These are phyloP conservation scores for Betta splendens DNA, from an alignment of 2,797 vertebrate genomes.

Conservation along the genomic window DNA sequence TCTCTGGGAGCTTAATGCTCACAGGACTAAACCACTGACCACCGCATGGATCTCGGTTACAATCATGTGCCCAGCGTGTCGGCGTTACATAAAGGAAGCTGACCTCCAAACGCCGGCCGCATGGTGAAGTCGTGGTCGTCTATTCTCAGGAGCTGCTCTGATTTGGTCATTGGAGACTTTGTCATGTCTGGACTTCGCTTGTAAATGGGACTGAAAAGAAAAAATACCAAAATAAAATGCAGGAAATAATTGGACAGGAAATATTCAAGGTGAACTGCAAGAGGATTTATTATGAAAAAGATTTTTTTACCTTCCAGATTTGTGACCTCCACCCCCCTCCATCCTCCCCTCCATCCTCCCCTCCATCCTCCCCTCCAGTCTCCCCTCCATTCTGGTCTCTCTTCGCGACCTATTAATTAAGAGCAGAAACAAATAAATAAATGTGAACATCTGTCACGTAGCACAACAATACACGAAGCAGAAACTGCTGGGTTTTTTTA, in stretches of 20 bases:
- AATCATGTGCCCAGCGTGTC: neutral
- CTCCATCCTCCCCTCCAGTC: no score
- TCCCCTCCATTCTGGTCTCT: constrained; percentile 73
- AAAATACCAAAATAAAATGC: neutral
- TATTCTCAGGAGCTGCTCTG: constrained; percentile 96
- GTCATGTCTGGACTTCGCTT: constrained; percentile 96
- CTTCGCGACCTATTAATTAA: constrained; percentile 69
- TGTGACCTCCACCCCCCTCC: constrained; percentile 58
- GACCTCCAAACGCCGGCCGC: constrained; percentile 98
- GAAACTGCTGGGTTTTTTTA: neutral
- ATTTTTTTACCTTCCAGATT: constrained; percentile 73
- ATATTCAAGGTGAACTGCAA: neutral
- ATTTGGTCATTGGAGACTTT: constrained; percentile 93
- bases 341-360: constrained; percentile 22
- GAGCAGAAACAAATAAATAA: constrained; percentile 5
- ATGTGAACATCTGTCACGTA: constrained; percentile 6
- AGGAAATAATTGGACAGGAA: neutral
- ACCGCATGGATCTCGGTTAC: constrained; percentile 8
- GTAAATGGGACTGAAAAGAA: constrained; percentile 85
- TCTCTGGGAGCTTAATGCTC: constrained; percentile 49
- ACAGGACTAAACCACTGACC: constrained; percentile 19
- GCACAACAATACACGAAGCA: neutral
- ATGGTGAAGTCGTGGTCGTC: constrained; percentile 98
- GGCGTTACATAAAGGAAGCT: constrained; percentile 27
- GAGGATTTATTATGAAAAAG: neutral